phyloP scores from a whole-genome alignment of 2,113 vertebrate species.

The Albula goreensis region DNA sequence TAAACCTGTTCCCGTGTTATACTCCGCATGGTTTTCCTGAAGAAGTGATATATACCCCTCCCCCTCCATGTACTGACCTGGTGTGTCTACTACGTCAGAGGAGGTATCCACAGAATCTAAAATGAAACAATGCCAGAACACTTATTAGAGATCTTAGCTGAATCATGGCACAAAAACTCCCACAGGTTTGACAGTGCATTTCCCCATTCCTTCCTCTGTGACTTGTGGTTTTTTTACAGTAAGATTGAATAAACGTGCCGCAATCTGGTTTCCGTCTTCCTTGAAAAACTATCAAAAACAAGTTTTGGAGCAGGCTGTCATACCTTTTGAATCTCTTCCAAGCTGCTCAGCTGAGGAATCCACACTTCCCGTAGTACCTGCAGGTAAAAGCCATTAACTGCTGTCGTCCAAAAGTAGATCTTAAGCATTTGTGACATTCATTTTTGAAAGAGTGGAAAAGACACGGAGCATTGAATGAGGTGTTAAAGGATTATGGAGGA shows the following conservation, averaged over 20 bases:
- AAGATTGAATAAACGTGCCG: background rate
- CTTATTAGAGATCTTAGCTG: background rate
- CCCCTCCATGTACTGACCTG: background rate
- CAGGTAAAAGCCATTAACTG: background rate
- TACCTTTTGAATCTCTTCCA: constrained; percentile 22
- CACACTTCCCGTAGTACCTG: constrained; percentile 29
- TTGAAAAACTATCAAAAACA: background rate
- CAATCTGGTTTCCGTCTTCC: background rate
- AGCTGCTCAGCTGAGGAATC: constrained; percentile 38
- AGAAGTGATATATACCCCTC: no score
- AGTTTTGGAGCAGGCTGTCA: background rate
- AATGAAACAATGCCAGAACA: background rate
- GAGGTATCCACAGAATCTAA: constrained; percentile 11
- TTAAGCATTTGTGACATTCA: background rate
- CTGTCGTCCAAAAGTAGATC: background rate
- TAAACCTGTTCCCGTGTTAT: no score
- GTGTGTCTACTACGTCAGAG: background rate
- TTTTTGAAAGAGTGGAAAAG: no score
- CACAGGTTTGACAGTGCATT: background rate
- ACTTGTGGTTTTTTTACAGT: background rate
- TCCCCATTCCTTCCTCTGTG: background rate
- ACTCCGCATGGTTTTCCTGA: no score
- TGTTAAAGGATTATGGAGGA: background rate
- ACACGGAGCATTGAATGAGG: no score
- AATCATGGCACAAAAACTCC: background rate